These are phyloP conservation scores for Leucosticte australis DNA, from an alignment of 2,113 vertebrate species.

Conservation along the genomic window DNA sequence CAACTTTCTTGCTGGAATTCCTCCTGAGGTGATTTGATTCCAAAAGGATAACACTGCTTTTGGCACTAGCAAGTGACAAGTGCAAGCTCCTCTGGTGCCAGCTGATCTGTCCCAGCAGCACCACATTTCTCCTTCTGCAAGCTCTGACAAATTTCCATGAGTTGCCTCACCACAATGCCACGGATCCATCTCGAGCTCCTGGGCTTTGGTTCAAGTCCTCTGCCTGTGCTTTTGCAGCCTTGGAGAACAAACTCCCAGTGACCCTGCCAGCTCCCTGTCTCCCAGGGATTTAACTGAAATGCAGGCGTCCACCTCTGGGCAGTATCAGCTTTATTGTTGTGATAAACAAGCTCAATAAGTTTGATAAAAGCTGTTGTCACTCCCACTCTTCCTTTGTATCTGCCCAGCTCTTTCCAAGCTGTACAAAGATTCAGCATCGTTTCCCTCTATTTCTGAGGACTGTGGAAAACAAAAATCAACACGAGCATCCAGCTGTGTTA, in stretches of 20 bases:
- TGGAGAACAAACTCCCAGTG: rapidly evolving
- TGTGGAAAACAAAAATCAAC: not conserved
- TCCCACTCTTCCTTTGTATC: not conserved
- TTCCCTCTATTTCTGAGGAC: not conserved
- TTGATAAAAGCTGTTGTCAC: not conserved
- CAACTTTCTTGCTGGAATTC: not conserved
- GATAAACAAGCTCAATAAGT: not conserved
- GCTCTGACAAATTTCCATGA: not conserved
- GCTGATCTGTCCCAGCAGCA: not conserved
- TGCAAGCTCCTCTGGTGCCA: not conserved
- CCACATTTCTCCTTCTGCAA: not conserved
- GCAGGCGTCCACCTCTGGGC: not conserved
- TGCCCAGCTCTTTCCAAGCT: not conserved
- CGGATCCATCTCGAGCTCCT: rapidly evolving
- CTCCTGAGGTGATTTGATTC: not conserved
- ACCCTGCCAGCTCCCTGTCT: not conserved
- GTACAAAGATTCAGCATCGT: not conserved
- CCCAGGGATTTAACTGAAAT: not conserved
- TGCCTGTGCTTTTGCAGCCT: not conserved
- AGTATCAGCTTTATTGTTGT: not conserved
- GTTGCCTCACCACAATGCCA: not conserved
- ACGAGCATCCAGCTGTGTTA: conserved; percentile 1
- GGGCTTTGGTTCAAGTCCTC: not conserved
- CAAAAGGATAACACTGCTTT: not conserved
- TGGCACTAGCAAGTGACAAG: not conserved